phyloP scores from a whole-genome alignment of 2,888 invertebrate species.

The Phorcus lineatus region DNA sequence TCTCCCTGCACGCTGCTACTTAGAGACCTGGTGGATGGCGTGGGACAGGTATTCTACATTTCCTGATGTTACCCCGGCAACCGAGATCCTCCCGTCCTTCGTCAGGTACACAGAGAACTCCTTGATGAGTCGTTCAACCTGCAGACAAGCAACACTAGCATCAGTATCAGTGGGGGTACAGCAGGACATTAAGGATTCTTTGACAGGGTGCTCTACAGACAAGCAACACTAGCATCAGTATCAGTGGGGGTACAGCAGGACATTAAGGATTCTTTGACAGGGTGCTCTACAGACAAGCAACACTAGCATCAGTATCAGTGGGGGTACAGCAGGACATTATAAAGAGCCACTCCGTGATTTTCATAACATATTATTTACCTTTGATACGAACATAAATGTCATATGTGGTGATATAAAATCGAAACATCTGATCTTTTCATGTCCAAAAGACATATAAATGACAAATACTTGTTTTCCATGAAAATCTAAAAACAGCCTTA shows the following conservation, averaged over 20 bases:
- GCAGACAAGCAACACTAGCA: constrained; percentile 35
- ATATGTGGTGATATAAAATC: too few species aligned
- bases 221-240: not conserved
- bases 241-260: too few species aligned
- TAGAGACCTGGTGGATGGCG: constrained; percentile 93
- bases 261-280: too few species aligned
- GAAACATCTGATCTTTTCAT: too few species aligned
- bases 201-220: constrained; percentile 76
- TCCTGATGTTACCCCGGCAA: constrained; percentile 95
- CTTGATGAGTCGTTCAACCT: constrained; percentile 91
- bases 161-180: not conserved
- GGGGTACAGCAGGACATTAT: too few species aligned
- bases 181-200: too few species aligned
- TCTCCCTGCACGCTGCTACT: constrained; percentile 71
- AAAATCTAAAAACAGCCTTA: too few species aligned
- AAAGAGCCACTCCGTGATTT: too few species aligned
- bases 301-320: not conserved
- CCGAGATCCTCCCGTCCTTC: constrained; percentile 97
- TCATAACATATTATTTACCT: too few species aligned
- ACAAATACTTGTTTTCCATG: too few species aligned
- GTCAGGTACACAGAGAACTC: constrained; percentile 95
- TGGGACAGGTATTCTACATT: constrained; percentile 96
- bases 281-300: constrained; percentile 78
- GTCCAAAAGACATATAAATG: too few species aligned
- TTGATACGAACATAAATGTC: too few species aligned